Conservation (phyloP, 2,888 invertebrate species). For the Germaria angustata region DNA sequence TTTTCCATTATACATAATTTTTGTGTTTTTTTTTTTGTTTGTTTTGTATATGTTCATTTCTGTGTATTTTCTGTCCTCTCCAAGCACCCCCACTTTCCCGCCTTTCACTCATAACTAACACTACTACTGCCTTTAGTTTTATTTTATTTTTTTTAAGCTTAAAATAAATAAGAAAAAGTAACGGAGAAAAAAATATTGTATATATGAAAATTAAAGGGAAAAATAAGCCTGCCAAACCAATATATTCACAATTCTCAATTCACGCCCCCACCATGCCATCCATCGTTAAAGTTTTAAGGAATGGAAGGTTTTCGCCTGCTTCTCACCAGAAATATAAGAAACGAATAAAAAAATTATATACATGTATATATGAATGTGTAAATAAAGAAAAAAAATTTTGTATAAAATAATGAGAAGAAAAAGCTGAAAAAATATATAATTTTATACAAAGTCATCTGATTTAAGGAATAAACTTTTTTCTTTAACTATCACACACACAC, state of each 20-base stretch:
- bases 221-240: slow-evolving; percentile 58
- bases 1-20: slow-evolving; percentile 75
- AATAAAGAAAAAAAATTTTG: slow-evolving; percentile 65
- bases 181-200: slow-evolving; percentile 27
- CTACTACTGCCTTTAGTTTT: slow-evolving; percentile 36
- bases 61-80: slow-evolving; percentile 39
- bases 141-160: slow-evolving; percentile 37
- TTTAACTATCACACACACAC: slow-evolving; percentile 3
- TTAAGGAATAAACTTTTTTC: slow-evolving; percentile 78
- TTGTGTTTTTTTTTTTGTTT: slow-evolving; percentile 42
- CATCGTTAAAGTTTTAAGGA: slow-evolving; percentile 38
- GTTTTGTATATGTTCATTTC: slow-evolving; percentile 49
- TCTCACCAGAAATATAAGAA: slow-evolving; percentile 28
- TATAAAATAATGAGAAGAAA: slow-evolving; percentile 62
- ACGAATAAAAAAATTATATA: neutral
- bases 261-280: slow-evolving; percentile 57
- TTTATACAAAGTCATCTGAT: slow-evolving; percentile 79
- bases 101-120: neutral
- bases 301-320: slow-evolving; percentile 11
- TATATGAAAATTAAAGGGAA: slow-evolving; percentile 59
- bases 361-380: too few relatives aligned
- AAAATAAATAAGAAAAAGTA: slow-evolving; percentile 57
- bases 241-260: slow-evolving; percentile 50
- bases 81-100: neutral
- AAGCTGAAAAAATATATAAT: slow-evolving; percentile 46